Percentiles rank a stretch among this genome's conserved stretches.
phyloP scores from a whole-genome alignment of 2,113 vertebrate species.

The Naja naja region DNA sequence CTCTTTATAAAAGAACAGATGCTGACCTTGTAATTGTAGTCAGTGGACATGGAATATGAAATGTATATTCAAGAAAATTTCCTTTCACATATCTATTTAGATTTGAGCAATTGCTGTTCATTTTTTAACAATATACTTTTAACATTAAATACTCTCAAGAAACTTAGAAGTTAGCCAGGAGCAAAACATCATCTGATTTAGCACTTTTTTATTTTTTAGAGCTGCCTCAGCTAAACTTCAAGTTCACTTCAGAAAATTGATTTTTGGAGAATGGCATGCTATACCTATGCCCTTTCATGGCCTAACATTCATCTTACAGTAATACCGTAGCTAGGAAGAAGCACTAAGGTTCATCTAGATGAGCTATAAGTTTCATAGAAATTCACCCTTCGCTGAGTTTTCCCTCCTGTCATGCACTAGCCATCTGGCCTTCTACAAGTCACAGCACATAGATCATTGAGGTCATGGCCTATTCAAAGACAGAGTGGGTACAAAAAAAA shows the following conservation, averaged over 20 bases:
- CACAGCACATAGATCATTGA: constrained; percentile 13
- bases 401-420: constrained; percentile 16
- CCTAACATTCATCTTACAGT: constrained; percentile 19
- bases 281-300: constrained; percentile 20
- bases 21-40: background rate
- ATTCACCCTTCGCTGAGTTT: constrained; percentile 24
- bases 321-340: constrained; percentile 5
- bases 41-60: background rate
- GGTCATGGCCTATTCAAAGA: constrained; percentile 16
- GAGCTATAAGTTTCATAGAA: background rate
- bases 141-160: background rate
- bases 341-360: constrained; percentile 5
- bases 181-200: constrained; percentile 18
- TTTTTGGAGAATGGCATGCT: constrained; percentile 13
- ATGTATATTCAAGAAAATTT: background rate
- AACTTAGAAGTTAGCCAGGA: background rate
- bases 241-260: constrained; percentile 18
- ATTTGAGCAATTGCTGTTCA: background rate
- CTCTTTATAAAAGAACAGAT: background rate
- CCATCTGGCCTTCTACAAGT: constrained; percentile 9
- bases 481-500: background rate
- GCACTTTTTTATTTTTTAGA: background rate
- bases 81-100: background rate
- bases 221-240: constrained; percentile 17
- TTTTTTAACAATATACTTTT: background rate